These are phyloP conservation scores for Ferdinandea cuprea DNA, from an alignment of 2,888 invertebrate genomes.

Conservation along the genomic window DNA sequence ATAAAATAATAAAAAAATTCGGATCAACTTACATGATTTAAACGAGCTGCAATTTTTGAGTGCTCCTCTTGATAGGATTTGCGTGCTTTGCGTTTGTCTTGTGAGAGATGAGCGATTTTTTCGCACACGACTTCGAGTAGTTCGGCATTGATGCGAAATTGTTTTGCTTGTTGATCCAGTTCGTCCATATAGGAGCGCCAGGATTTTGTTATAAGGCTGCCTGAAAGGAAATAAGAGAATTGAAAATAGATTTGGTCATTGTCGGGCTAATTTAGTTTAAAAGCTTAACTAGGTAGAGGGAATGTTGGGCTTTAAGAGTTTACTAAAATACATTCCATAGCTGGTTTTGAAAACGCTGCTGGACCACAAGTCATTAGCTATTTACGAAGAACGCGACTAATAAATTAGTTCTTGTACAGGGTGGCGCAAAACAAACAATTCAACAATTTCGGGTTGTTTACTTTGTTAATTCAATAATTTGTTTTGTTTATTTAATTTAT, in stretches of 20 bases:
- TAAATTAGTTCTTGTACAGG: too few relatives aligned
- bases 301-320: too few relatives aligned
- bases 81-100: constrained; percentile 93
- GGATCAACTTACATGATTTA: constrained; percentile 87
- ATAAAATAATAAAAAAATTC: background rate
- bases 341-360: too few relatives aligned
- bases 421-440: too few relatives aligned
- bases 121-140: constrained; percentile 92
- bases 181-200: constrained; percentile 96
- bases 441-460: too few relatives aligned
- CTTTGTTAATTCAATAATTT: too few relatives aligned
- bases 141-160: constrained; percentile 93
- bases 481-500: too few relatives aligned
- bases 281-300: too few relatives aligned
- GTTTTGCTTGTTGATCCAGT: constrained; percentile 92
- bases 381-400: too few relatives aligned
- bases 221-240: constrained; percentile 79
- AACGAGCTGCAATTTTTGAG: constrained; percentile 90
- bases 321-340: too few relatives aligned
- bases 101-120: constrained; percentile 90
- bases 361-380: too few relatives aligned
- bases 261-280: too few relatives aligned
- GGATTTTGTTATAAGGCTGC: constrained; percentile 87
- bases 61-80: constrained; percentile 96
- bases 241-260: background rate